Evolutionary conservation across 1,140 invertebrate species (phyloP).

Genomic region (Proctacanthus coquilletti): DNA sequence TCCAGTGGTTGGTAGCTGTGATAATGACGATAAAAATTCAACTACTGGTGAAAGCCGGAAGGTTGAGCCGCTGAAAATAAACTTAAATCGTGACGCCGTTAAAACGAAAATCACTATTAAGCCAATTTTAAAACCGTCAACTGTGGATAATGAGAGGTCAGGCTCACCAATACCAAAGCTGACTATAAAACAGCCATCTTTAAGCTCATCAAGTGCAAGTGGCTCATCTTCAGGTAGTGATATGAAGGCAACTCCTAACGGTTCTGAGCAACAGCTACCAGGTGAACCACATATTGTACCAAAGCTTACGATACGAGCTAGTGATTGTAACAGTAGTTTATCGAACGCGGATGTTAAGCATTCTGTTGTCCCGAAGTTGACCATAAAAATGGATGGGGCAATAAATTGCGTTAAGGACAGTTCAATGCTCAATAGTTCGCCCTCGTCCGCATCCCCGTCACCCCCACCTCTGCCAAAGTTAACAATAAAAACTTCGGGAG

Average conservation of each 20-base stretch:
- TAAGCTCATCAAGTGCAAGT: not conserved
- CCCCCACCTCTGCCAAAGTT: constrained; percentile 14
- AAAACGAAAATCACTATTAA: constrained; percentile 12
- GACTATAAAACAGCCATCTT: not conserved
- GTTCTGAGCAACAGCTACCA: not conserved
- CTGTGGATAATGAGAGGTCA: not conserved
- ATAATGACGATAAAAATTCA: not conserved
- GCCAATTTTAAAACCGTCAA: constrained; percentile 7
- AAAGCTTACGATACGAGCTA: constrained; percentile 21
- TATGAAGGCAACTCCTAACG: too few relatives aligned
- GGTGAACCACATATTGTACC: constrained; percentile 22
- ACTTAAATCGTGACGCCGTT: constrained; percentile 8
- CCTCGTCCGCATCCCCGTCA: constrained; percentile 2
- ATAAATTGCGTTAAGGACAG: too few relatives aligned
- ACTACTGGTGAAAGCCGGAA: constrained; percentile 7
- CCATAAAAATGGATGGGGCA: constrained; percentile 22
- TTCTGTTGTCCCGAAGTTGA: constrained; percentile 24
- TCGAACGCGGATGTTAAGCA: constrained; percentile 4
- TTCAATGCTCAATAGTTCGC: not conserved
- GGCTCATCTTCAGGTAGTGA: not conserved
- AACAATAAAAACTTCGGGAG: constrained; percentile 17
- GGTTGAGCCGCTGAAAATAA: constrained; percentile 13
- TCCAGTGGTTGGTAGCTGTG: not conserved
- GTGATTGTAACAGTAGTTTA: constrained; percentile 19
- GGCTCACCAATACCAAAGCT: not conserved